A percentile compares a stretch with the other conserved stretches of the same genome.
These are phyloP conservation scores for Acyrthosiphon pisum DNA, from an alignment of 1,140 invertebrate genomes.

Conservation along the genomic window DNA sequence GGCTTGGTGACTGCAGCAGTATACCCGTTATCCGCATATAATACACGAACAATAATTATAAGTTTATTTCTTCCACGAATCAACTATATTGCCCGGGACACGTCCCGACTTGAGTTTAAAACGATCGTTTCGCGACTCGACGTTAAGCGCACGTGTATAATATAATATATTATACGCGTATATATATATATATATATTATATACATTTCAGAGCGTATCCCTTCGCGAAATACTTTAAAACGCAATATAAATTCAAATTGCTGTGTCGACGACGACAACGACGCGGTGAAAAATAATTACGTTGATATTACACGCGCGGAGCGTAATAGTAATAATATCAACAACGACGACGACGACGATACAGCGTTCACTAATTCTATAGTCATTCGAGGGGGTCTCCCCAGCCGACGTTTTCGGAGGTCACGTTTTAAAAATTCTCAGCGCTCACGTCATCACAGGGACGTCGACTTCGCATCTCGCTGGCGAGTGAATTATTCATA, in stretches of 20 bases:
- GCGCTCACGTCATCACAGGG: not conserved
- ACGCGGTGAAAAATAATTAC: conserved; percentile 10
- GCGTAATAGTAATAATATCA: not conserved
- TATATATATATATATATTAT: not conserved
- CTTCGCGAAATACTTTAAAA: conserved; percentile 16
- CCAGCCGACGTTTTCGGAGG: not conserved
- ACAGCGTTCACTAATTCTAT: conserved; percentile 17
- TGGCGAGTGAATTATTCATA: not conserved
- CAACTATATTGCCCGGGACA: not conserved
- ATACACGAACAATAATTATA: not conserved
- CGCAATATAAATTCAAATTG: conserved; percentile 47
- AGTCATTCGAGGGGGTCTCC: not conserved
- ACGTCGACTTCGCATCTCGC: not conserved
- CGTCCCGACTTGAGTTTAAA: not conserved
- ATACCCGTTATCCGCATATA: not conserved
- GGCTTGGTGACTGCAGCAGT: not conserved
- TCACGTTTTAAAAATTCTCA: conserved; percentile 21
- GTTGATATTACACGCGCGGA: not conserved
- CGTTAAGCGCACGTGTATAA: not conserved
- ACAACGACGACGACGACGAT: not conserved
- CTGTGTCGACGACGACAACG: not conserved
- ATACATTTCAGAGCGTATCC: not conserved
- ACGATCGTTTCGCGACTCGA: conserved; percentile 11
- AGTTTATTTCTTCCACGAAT: not conserved
- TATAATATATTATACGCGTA: not conserved